Evolutionary conservation across 1,140 invertebrate species (phyloP).

Genomic region (Zophobas morio): DNA sequence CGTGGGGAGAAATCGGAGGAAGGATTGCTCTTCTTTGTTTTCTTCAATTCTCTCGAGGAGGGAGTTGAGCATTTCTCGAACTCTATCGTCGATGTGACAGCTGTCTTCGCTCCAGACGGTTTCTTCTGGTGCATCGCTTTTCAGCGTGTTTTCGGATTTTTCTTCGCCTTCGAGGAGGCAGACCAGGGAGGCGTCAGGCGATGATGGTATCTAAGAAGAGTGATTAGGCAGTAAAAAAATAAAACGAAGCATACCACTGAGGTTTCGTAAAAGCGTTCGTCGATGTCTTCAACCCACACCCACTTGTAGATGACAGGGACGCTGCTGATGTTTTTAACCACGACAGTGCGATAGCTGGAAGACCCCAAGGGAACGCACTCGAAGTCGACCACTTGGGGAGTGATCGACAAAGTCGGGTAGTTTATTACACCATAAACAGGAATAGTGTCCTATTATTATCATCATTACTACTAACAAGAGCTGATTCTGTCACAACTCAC

Average conservation of each 20-base stretch:
- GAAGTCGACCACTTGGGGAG: conserved; percentile 64
- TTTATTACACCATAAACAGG: conserved; percentile 67
- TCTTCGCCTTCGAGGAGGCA: neutral
- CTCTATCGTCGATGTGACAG: neutral
- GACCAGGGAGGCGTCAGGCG: neutral
- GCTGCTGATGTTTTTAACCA: conserved; percentile 68
- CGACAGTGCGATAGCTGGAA: conserved; percentile 61
- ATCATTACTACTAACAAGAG: conserved; percentile 2
- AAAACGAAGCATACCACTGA: conserved; percentile 9
- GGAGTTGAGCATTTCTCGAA: neutral
- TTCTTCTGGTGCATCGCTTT: neutral
- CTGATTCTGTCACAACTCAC: conserved; percentile 30
- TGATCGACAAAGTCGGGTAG: conserved; percentile 67
- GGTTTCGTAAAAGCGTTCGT: conserved; percentile 4
- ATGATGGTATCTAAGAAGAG: neutral
- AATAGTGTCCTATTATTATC: conserved; percentile 67
- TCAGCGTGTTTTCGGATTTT: neutral
- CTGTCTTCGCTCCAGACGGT: neutral
- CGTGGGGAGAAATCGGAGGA: neutral
- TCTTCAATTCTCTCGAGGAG: conserved; percentile 3
- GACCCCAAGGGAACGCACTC: conserved; percentile 64
- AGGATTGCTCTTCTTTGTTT: neutral
- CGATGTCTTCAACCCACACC: conserved; percentile 63
- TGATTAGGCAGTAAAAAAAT: neutral
- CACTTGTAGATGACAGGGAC: conserved; percentile 67